Evolutionary conservation across 2,888 invertebrate genomes (phyloP).

Genomic region (Idaea biselata): DNA sequence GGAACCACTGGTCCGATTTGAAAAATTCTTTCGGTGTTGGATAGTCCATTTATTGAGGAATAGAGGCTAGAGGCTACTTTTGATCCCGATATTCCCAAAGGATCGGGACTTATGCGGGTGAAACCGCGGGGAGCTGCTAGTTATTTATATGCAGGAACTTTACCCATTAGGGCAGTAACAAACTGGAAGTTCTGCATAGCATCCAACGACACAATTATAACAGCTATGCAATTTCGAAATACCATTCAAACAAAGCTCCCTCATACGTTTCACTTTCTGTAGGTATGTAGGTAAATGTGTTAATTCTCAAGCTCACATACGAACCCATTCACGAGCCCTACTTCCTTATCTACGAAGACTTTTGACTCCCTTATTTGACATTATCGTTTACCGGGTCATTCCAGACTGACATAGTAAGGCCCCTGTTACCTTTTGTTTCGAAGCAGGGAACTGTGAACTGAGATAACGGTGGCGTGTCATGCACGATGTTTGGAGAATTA

Average conservation of each 20-base stretch:
- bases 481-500: neutral
- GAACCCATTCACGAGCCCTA: neutral
- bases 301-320: neutral
- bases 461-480: slow-evolving; percentile 21
- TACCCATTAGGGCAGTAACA: too few relatives aligned
- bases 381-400: slow-evolving; percentile 34
- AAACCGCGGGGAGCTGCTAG: too few relatives aligned
- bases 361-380: slow-evolving; percentile 7
- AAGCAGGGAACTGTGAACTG: slow-evolving; percentile 28
- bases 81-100: too few relatives aligned
- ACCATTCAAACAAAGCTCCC: neutral
- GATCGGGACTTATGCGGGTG: too few relatives aligned
- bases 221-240: neutral
- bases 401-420: slow-evolving; percentile 38
- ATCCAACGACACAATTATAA: too few relatives aligned
- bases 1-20: too few relatives aligned
- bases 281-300: neutral
- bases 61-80: too few relatives aligned
- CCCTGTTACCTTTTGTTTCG: slow-evolving; percentile 43
- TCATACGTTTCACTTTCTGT: neutral
- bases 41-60: too few relatives aligned
- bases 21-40: too few relatives aligned
- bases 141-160: too few relatives aligned
- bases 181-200: too few relatives aligned
- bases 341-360: neutral